Percentiles rank a stretch among this genome's conserved stretches.
Conservation (phyloP, 2,797 vertebrate species). For the Meriones psammophilus region DNA sequence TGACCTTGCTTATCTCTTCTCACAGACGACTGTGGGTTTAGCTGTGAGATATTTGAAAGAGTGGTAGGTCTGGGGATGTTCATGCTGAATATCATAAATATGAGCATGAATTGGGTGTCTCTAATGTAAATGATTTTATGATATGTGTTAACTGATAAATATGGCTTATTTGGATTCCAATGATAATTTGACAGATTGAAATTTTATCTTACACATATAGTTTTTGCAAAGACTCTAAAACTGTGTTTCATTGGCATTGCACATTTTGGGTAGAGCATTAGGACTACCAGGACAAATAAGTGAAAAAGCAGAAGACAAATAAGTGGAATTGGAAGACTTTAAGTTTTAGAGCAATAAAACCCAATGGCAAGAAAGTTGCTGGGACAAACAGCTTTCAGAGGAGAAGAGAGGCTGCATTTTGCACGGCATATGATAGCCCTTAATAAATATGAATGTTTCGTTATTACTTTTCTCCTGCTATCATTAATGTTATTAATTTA, state of each 20-base stretch:
- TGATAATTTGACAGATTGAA: not conserved
- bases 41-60: not conserved
- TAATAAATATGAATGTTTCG: conserved; percentile 72
- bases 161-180: conserved; percentile 27
- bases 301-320: not conserved
- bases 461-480: conserved; percentile 74
- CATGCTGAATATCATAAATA: conserved; percentile 15
- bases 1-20: not conserved
- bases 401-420: conserved; percentile 33
- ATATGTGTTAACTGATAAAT: not conserved
- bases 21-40: not conserved
- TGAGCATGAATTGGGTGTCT: not conserved
- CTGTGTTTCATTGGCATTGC: not conserved
- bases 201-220: not conserved
- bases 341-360: conserved; percentile 29
- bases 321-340: not conserved
- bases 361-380: not conserved
- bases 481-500: conserved; percentile 82
- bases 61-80: not conserved
- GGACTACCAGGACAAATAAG: not conserved
- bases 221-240: not conserved
- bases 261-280: not conserved
- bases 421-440: not conserved
- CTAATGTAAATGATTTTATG: not conserved
- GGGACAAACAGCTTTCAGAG: conserved; percentile 36